Base-by-base conservation (phyloP, 2,113 vertebrate species). In the Sinocyclocheilus rhinocerous region DNA sequence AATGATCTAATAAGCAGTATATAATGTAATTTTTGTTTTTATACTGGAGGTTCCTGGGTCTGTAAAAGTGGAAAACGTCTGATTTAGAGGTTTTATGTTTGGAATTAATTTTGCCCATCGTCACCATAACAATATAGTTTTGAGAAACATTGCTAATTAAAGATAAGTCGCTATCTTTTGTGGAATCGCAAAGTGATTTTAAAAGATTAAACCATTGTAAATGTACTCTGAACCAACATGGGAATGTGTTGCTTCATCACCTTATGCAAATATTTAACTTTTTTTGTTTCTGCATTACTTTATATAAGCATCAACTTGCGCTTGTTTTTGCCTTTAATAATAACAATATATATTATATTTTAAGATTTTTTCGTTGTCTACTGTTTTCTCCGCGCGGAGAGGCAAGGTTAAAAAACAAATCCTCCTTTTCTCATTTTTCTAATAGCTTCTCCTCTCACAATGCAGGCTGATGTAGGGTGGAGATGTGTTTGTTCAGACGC, bases 401-500 rank as follows among this genome's bases (percentile, higher is more conserved):
- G 69, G 63, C 16, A 57, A 59, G 67, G 22, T 84, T n/a, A 36
- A 20, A 69, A 24, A 42, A 33, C 65, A 59, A 84, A 70, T 83
- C 65, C 45, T 29, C 29, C 61, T 39, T 76, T 76, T 52, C 22
- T 36, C 57, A 2, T n/a, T 61, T 61, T 75, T 72, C 83, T 88
- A 88, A 87, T 96, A 94, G 94, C 93, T 93, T 91, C 93, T 89
- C 91, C 90, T 92, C 90, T 90, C 90, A 96, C 94, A 96, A 95
- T 95, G 95, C 93, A 93, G 90, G 80, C 89, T 92, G 92, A 95
- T 91, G 91, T 93, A 89, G 95, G 96, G 95, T 96, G 95, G 95
- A 92, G 95, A 92, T 91, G 36, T 95, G 94, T 95, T 96, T 96
- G 94, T 94, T 95, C 93, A 94, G 91, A 93, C 91, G 87, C 91